Conservation (phyloP, 2,113 vertebrate species). For the Oncorhynchus clarkii region DNA sequence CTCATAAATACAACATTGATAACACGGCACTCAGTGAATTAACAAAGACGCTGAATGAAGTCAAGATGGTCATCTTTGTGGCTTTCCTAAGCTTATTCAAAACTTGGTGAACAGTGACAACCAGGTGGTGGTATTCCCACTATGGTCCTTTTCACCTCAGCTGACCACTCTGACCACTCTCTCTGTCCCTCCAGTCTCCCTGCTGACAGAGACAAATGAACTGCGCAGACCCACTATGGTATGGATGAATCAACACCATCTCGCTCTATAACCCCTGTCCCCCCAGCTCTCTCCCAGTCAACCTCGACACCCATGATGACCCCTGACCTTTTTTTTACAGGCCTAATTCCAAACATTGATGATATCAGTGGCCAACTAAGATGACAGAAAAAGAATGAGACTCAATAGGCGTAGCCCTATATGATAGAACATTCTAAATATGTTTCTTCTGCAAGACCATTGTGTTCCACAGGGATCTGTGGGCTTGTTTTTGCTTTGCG, state of each 20-base stretch:
- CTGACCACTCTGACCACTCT: constrained; percentile 31
- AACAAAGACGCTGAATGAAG: background rate
- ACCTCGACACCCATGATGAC: background rate
- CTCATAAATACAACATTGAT: no score
- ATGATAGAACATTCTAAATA: no score
- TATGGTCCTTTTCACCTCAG: background rate
- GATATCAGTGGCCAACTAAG: no score
- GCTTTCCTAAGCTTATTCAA: background rate
- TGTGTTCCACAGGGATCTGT: no score
- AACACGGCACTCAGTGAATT: no score
- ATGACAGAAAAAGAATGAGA: no score
- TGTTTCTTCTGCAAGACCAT: no score
- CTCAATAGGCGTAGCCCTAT: no score
- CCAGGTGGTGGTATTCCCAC: background rate
- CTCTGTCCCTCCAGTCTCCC: constrained; percentile 19
- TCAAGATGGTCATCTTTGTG: background rate
- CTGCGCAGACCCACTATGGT: no score
- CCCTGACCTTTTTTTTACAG: constrained; percentile 21
- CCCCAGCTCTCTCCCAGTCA: constrained; percentile 12
- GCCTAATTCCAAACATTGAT: background rate
- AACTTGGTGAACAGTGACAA: background rate
- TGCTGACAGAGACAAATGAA: background rate
- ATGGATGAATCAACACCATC: no score
- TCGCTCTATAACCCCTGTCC: background rate
- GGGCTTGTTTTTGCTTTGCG: background rate